phyloP scores from a whole-genome alignment of 1,140 invertebrate genomes.

The Centruroides vittatus region DNA sequence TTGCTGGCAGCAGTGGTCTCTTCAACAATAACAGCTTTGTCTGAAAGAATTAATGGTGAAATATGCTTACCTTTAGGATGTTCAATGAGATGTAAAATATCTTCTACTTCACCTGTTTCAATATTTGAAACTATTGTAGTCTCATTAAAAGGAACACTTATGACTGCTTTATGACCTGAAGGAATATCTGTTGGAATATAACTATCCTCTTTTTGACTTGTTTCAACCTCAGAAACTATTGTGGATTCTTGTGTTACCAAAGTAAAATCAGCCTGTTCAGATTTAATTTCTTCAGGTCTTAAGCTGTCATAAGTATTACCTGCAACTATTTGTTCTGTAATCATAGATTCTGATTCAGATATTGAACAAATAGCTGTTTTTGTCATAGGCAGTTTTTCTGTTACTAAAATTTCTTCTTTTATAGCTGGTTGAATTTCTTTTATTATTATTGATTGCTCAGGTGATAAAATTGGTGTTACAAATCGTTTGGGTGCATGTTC shows the following conservation, averaged over 20 bases:
- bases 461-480: neutral
- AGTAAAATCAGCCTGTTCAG: neutral
- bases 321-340: slow-evolving; percentile 3
- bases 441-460: slow-evolving; percentile 8
- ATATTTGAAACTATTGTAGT: slow-evolving; percentile 32
- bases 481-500: no score
- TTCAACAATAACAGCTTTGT: slow-evolving; percentile 3
- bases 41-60: neutral
- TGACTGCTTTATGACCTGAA: slow-evolving; percentile 31
- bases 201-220: slow-evolving; percentile 5
- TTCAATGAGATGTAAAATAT: neutral
- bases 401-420: slow-evolving; percentile 3
- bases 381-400: neutral
- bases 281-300: neutral
- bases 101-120: slow-evolving; percentile 9
- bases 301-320: neutral
- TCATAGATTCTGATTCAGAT: slow-evolving; percentile 1
- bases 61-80: slow-evolving; percentile 6
- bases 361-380: slow-evolving; percentile 6
- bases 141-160: slow-evolving; percentile 35
- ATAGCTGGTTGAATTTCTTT: slow-evolving; percentile 12
- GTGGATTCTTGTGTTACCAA: neutral
- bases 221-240: slow-evolving; percentile 6
- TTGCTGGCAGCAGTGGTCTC: slow-evolving; percentile 35
- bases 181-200: slow-evolving; percentile 20